Percentiles rank a stretch among this genome's conserved stretches.
phyloP scores from a whole-genome alignment of 64 coral and sea anemone genomes.

The Montipora capricornis region DNA sequence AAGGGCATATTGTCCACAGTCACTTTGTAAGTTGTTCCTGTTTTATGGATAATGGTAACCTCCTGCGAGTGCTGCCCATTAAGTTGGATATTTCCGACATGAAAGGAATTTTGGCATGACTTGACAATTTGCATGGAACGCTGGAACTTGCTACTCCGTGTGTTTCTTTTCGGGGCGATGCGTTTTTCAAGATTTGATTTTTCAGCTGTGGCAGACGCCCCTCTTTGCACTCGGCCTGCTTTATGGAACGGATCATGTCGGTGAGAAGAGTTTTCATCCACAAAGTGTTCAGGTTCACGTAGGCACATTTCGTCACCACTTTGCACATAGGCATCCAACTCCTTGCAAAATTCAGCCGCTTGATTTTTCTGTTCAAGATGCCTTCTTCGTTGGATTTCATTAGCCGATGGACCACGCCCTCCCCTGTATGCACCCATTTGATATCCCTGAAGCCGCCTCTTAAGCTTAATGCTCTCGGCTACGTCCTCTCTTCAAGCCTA shows the following conservation, averaged over 20 bases:
- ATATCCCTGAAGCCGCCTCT: slow-evolving; percentile 43
- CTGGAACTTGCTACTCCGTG: slow-evolving; percentile 31
- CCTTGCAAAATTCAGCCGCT: slow-evolving; percentile 50
- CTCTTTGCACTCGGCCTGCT: not conserved
- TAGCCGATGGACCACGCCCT: slow-evolving; percentile 57
- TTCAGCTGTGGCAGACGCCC: not conserved
- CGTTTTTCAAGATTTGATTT: slow-evolving; percentile 23
- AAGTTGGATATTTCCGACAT: slow-evolving; percentile 17
- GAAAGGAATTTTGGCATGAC: slow-evolving; percentile 32
- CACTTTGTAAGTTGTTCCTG: slow-evolving; percentile 43
- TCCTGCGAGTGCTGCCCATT: not conserved
- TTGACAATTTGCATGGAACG: slow-evolving; percentile 29
- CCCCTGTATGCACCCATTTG: slow-evolving; percentile 61
- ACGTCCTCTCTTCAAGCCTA: slow-evolving; percentile 62
- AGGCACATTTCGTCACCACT: slow-evolving; percentile 21
- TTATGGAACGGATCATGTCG: slow-evolving; percentile 44
- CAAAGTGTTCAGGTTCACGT: slow-evolving; percentile 43
- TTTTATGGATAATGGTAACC: slow-evolving; percentile 22
- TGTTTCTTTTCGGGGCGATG: not conserved
- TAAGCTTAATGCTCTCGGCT: slow-evolving; percentile 58
- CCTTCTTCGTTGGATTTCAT: slow-evolving; percentile 30
- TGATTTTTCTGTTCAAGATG: slow-evolving; percentile 69
- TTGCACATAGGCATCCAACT: slow-evolving; percentile 59
- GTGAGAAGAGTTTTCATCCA: slow-evolving; percentile 45
- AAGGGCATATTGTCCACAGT: slow-evolving; percentile 21